Conservation (phyloP, 2,113 vertebrate species). For the Pan paniscus region DNA sequence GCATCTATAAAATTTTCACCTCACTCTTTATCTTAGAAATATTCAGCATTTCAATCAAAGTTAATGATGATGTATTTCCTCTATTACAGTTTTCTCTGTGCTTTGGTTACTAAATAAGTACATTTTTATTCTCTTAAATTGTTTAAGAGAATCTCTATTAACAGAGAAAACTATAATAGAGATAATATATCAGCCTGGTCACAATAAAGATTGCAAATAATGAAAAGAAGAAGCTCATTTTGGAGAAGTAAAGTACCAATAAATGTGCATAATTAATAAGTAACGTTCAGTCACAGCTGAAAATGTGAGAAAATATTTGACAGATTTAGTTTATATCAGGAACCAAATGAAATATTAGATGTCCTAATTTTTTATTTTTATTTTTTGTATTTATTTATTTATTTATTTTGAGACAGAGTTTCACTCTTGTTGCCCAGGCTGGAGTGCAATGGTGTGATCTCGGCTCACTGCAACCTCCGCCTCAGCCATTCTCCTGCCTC, state of each 20-base stretch:
- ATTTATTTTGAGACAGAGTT: not conserved
- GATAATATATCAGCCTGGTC: not conserved
- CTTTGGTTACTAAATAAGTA: too few species aligned
- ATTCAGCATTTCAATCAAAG: slow-evolving; percentile 7
- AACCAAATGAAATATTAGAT: not conserved
- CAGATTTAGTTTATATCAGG: not conserved
- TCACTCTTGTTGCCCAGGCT: not conserved
- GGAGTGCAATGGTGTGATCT: too few species aligned
- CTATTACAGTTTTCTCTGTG: too few species aligned
- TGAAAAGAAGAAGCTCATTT: not conserved
- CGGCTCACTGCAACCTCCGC: too few species aligned
- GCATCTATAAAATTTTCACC: slow-evolving; percentile 69
- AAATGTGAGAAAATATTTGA: not conserved
- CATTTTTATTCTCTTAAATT: too few species aligned
- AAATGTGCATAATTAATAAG: not conserved
- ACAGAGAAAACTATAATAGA: not conserved
- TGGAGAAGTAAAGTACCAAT: not conserved
- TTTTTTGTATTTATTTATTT: too few species aligned
- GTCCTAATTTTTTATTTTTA: not conserved
- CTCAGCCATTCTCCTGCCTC: too few species aligned
- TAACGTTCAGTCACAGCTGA: not conserved
- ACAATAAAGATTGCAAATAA: not conserved
- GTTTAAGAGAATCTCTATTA: too few species aligned
- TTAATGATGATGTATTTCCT: not conserved
- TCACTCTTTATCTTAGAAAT: slow-evolving; percentile 57